phyloP scores from a whole-genome alignment of 2,888 invertebrate species.

The Drosophila anomelani region DNA sequence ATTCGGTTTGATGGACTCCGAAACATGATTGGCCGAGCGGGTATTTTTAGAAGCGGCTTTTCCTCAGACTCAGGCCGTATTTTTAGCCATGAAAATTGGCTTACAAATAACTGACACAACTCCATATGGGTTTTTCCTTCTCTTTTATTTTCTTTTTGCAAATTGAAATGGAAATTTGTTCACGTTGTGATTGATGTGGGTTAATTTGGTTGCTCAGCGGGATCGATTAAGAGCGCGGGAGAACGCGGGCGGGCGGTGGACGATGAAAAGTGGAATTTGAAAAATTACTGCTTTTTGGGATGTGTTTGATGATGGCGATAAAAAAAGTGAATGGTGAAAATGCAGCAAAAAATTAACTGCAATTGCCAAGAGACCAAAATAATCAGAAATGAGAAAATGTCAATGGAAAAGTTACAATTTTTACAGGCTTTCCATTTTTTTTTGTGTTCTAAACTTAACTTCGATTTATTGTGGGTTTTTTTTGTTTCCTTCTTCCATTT shows the following conservation, averaged over 20 bases:
- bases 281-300: slow-evolving; percentile 3
- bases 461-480: slow-evolving; percentile 20
- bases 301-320: slow-evolving; percentile 8
- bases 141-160: background rate
- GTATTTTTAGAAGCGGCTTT: slow-evolving; percentile 40
- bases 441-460: slow-evolving; percentile 2
- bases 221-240: slow-evolving; percentile 12
- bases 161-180: slow-evolving; percentile 34
- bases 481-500: slow-evolving; percentile 1
- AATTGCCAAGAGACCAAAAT: background rate
- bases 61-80: slow-evolving; percentile 14
- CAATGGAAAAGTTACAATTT: background rate
- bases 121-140: slow-evolving; percentile 5
- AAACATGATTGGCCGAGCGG: slow-evolving; percentile 16
- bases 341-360: slow-evolving; percentile 4
- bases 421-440: background rate
- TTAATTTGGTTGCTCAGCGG: slow-evolving; percentile 43
- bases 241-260: slow-evolving; percentile 5
- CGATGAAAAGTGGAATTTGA: slow-evolving; percentile 36
- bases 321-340: slow-evolving; percentile 38
- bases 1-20: slow-evolving; percentile 11
- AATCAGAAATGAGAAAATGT: background rate
- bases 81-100: slow-evolving; percentile 31
- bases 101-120: slow-evolving; percentile 25
- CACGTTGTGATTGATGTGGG: slow-evolving; percentile 41